A percentile compares a stretch with the other conserved stretches of the same genome.
These are phyloP conservation scores for Mactromeris polynyma DNA, from an alignment of 2,888 invertebrate species.

Conservation along the genomic window DNA sequence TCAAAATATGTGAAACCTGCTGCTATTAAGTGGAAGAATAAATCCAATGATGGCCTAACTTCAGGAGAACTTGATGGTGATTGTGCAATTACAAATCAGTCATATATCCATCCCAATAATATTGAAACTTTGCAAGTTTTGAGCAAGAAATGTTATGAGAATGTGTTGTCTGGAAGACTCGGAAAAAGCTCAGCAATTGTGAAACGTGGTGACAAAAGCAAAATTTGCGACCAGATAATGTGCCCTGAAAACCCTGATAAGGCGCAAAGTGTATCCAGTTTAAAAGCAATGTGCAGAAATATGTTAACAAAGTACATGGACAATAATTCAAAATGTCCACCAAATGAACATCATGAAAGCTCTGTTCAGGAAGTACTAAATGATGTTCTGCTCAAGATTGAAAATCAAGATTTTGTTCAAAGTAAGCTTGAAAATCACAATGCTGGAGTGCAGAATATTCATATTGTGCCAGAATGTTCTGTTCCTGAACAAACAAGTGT, in stretches of 20 bases:
- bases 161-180: background rate
- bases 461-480: background rate
- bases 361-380: background rate
- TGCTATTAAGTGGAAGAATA: background rate
- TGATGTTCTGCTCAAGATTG: background rate
- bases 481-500: background rate
- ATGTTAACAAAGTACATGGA: background rate
- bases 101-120: background rate
- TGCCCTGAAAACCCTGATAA: background rate
- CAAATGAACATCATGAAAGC: background rate
- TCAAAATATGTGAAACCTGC: background rate
- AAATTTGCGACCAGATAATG: background rate
- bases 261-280: background rate
- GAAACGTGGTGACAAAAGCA: background rate
- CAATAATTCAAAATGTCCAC: background rate
- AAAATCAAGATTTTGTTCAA: background rate
- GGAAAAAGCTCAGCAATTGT: background rate
- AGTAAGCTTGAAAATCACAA: background rate
- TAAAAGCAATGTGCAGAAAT: background rate
- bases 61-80: background rate
- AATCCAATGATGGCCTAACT: background rate
- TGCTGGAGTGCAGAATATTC: background rate
- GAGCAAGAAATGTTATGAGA: background rate
- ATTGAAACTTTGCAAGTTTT: background rate
- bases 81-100: background rate